Evolutionary conservation across 2,113 vertebrate genomes (phyloP).

Genomic region (Prinia subflava): DNA sequence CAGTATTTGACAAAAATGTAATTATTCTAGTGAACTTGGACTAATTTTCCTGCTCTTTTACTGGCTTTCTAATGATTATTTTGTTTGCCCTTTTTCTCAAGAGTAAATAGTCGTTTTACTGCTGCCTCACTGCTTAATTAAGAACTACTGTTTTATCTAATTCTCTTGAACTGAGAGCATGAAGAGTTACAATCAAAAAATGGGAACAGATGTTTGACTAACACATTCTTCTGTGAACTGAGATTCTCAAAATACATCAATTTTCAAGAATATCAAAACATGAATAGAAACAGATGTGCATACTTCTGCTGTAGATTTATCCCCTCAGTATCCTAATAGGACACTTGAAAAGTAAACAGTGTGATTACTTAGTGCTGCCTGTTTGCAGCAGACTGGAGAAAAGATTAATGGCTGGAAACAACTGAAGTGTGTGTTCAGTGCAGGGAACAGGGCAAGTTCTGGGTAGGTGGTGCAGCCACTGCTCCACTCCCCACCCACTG

Average conservation of each 20-base stretch:
- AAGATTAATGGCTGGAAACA: not conserved
- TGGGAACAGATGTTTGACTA: not conserved
- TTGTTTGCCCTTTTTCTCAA: not conserved
- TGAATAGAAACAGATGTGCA: not conserved
- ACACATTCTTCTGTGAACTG: not conserved
- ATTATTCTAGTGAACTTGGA: not conserved
- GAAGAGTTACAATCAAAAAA: not conserved
- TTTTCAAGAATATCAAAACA: not conserved
- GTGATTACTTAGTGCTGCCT: not conserved
- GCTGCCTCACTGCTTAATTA: not conserved
- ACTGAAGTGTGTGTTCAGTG: not conserved
- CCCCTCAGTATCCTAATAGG: not conserved
- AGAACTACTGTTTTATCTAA: not conserved
- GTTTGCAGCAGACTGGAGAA: not conserved
- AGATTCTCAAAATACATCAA: not conserved
- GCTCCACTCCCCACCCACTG: not conserved
- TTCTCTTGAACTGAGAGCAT: not conserved
- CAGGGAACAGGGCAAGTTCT: not conserved
- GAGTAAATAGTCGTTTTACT: not conserved
- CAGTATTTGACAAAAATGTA: not conserved
- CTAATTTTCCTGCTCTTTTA: not conserved
- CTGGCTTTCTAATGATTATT: not conserved
- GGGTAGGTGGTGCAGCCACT: not conserved
- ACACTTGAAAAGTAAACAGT: not conserved
- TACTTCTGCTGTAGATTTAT: not conserved